Evolutionary conservation across 2,797 vertebrate species (phyloP), one percentile per base, ranked within the genome.

Genomic region (Semaprochilodus insignis): DNA sequence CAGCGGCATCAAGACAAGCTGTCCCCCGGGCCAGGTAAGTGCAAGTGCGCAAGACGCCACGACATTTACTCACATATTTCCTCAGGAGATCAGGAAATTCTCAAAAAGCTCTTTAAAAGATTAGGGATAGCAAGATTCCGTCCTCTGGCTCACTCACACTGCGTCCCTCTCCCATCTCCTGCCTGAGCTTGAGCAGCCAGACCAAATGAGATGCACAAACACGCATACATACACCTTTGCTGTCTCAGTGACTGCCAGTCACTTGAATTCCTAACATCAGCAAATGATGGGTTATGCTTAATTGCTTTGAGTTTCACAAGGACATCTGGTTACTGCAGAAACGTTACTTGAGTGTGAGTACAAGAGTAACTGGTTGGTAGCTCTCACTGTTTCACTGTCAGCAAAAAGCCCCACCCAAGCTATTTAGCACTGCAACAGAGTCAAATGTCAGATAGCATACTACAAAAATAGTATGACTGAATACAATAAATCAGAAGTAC

Each of bases 241-340:
- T 23, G 76, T 84, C 60, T 80, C 73, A 74, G 19, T 74, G 36
- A 52, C 51, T 44, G n/a, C 17, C 36, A 25, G 65, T 34, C 74
- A 74, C 23, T 69, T 67, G 52, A 83, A 81, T 80, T 60, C 27
- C 67, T 80, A 77, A 59, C 62, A 44, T 86, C 78, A 86, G 6
- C 17, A 11, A 60, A 60, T 40, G 0, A 40, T 40, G 5, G 8
- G 40, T 40, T 40, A 40, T 40, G 40, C 8, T 4, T 40, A 40
- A 40, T 40, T 40, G 40, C 40, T 8, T 6, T 3, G 40, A 6
- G 40, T 8, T 40, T 8, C 40, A 40, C 40, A 40, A 40, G 5
- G 40, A 40, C 40, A 40, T 40, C 5, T 40, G 40, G 40, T 40
- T 8, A 40, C 40, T 40, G 40, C 40, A 40, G 8, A 40, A 40